phyloP scores from a whole-genome alignment of 2,797 vertebrate genomes.

The Pseudochaenichthys georgianus region DNA sequence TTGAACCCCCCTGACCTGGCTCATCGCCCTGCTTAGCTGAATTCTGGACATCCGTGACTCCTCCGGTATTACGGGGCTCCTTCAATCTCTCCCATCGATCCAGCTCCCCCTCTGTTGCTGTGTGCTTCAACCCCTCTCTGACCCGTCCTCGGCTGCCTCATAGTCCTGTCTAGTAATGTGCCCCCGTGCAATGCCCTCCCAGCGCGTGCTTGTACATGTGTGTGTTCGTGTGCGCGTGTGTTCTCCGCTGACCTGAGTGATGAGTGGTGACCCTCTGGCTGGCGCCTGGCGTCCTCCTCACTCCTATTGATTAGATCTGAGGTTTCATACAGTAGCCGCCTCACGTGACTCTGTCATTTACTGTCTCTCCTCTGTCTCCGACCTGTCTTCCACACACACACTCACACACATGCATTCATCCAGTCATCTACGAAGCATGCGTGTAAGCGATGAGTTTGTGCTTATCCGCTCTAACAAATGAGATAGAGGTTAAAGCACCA shows the following conservation, averaged over 20 bases:
- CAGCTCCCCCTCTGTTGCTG: constrained; percentile 74
- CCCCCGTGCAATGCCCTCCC: constrained; percentile 64
- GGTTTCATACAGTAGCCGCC: constrained; percentile 84
- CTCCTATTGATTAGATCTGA: constrained; percentile 86
- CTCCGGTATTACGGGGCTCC: constrained; percentile 77
- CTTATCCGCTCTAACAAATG: constrained; percentile 70
- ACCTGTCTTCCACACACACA: constrained; percentile 65
- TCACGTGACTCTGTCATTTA: constrained; percentile 86
- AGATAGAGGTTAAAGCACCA: constrained; percentile 65
- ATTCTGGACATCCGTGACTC: constrained; percentile 77
- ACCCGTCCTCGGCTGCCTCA: constrained; percentile 79
- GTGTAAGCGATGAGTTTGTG: constrained; percentile 58
- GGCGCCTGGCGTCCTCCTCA: constrained; percentile 85
- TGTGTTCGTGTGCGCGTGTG: constrained; percentile 29
- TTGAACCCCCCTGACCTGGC: constrained; percentile 79
- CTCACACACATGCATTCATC: constrained; percentile 20
- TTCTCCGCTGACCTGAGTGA: constrained; percentile 80
- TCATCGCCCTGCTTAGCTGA: constrained; percentile 75
- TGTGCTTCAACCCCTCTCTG: constrained; percentile 80
- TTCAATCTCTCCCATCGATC: constrained; percentile 82
- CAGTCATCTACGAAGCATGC: constrained; percentile 50
- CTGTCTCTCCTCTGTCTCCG: constrained; percentile 82
- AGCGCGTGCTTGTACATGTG: constrained; percentile 19
- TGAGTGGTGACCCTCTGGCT: constrained; percentile 85
- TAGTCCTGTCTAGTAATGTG: constrained; percentile 79